Percentiles rank a stretch among this genome's conserved stretches.
phyloP scores from a whole-genome alignment of 1,140 invertebrate genomes.

The Atta colombica region DNA sequence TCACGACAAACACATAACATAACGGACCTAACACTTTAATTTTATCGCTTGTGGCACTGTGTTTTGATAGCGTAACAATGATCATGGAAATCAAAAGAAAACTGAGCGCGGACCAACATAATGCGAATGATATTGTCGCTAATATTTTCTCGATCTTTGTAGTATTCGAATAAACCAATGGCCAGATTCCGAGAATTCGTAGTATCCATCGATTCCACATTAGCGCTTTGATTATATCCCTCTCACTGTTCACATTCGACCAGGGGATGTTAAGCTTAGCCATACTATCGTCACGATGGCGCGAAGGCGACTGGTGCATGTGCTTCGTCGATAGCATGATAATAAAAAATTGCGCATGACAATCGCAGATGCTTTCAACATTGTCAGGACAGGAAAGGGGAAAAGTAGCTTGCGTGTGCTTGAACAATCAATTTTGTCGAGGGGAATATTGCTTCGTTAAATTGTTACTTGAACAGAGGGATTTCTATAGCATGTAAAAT shows the following conservation, averaged over 20 bases:
- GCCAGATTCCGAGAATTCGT: constrained; percentile 15
- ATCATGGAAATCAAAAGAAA: constrained; percentile 14
- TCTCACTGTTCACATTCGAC: constrained; percentile 9
- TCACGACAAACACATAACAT: not conserved
- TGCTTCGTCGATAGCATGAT: not conserved
- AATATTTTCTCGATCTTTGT: constrained; percentile 11
- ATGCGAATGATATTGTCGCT: not conserved
- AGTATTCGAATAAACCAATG: not conserved
- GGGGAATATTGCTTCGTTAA: not conserved
- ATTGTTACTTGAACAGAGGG: not conserved
- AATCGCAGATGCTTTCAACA: not conserved
- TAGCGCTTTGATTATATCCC: not conserved
- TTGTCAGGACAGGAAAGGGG: not conserved
- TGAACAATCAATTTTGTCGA: constrained; percentile 29
- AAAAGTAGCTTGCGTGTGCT: not conserved
- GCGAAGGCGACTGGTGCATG: not conserved
- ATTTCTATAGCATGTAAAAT: not conserved
- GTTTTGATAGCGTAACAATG: not conserved
- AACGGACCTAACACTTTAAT: constrained; percentile 9
- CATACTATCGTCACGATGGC: not conserved
- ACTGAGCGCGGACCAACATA: not conserved
- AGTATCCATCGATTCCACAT: constrained; percentile 6
- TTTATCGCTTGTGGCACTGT: not conserved
- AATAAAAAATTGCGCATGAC: constrained; percentile 8
- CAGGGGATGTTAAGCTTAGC: constrained; percentile 4